Percentiles rank a stretch among this genome's conserved stretches.
phyloP scores from a whole-genome alignment of 2,797 vertebrate genomes.

The Argentina silus region DNA sequence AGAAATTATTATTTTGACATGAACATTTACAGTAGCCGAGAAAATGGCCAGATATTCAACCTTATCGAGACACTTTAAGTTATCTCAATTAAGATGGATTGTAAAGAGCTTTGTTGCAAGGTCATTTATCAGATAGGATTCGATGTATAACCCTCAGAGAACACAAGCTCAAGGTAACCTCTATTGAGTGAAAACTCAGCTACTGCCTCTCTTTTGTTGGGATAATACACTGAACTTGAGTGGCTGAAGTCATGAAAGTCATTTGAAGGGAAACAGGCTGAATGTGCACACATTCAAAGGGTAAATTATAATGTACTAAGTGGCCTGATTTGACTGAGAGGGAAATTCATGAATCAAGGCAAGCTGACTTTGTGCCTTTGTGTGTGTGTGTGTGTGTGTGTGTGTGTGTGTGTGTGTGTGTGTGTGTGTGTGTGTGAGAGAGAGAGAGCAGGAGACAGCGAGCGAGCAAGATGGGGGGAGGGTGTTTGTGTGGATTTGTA shows the following conservation, averaged over 20 bases:
- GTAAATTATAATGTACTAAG: background rate
- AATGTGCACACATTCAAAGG: background rate
- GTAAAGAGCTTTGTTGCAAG: conserved; percentile 69
- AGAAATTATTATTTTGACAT: background rate
- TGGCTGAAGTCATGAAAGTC: conserved; percentile 6
- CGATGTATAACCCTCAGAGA: conserved; percentile 50
- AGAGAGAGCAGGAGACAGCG: background rate
- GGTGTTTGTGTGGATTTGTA: too few relatives aligned
- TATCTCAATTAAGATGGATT: conserved; percentile 15
- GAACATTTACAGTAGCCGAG: background rate
- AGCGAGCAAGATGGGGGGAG: too few relatives aligned
- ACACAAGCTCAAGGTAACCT: background rate
- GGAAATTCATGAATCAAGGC: conserved; percentile 25
- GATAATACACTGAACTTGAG: conserved; percentile 1
- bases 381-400: background rate
- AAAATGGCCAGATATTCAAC: background rate
- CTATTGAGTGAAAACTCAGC: background rate
- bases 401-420: background rate
- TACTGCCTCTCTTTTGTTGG: conserved; percentile 4
- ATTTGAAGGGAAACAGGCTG: conserved; percentile 1
- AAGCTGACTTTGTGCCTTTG: conserved; percentile 15
- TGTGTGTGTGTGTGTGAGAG: conserved; percentile 1
- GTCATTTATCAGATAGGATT: conserved; percentile 66
- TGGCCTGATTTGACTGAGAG: conserved; percentile 24
- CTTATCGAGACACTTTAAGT: background rate